Base-by-base conservation (phyloP, 1,140 invertebrate genomes). In the Drosophila lacertosa region DNA sequence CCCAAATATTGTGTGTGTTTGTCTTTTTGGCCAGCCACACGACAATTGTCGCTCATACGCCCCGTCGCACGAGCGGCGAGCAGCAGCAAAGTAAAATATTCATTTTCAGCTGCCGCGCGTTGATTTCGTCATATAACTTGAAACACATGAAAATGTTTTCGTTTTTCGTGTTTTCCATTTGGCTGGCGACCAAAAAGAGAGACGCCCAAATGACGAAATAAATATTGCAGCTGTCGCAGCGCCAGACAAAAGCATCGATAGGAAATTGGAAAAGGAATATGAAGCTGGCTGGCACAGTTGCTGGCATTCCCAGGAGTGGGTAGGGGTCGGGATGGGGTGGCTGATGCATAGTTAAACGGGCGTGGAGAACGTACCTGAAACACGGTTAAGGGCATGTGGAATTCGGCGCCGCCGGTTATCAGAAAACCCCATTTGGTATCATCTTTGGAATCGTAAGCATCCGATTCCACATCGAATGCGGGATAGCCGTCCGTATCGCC, bases 371-470 rank as follows among this genome's bases (percentile, higher is more conserved):
- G 15, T 93, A 97, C 96, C 94, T 95, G 94, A 83, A 96, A 95
- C 40, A 97, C 94, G 47, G 95, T 95, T 40, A 97, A 91, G 18
- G 96, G 95, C 77, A 95, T 94, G 54, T 94, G 94, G 89, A 96
- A 97, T 89, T 97, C 96, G 63, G 93, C 93, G 16, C 97, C 97
- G 58, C 96, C 96, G 76, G 95, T 95, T 75, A 98, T 93, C 65
- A 96, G 93, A 92, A 98, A 97, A 55, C 97, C 97, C 96, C 97
- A 98, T 74, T 78, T 89, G 37, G 71, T 68, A 50, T 91, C 90
- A 51, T 91, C 90, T 70, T 88, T 89, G 33, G 71, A 60, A 37
- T 70, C 86, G 33, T 89, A 91, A 18, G 53, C 63, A 53, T 91
- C 90, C 20, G 86, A 90, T 13, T 91, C 90, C 6, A 79, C 72